Conservation (phyloP, 2,888 invertebrate genomes). For the Mythimna lalbum region DNA sequence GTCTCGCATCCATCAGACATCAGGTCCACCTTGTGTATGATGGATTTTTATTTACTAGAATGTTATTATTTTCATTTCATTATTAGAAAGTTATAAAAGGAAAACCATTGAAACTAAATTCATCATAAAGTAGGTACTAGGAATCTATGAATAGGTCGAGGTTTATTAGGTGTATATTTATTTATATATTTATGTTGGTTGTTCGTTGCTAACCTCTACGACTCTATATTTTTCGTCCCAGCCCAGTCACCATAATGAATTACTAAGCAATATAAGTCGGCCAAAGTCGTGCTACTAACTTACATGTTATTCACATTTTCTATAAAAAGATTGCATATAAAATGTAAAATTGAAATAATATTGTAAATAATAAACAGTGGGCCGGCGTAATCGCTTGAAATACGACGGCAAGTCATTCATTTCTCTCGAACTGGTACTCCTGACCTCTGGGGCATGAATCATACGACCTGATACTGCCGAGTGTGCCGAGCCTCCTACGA, state of each 20-base stretch:
- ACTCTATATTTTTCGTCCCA: conserved; percentile 6
- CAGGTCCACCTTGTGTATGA: no score
- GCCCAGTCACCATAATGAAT: conserved; percentile 4
- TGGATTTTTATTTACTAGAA: no score
- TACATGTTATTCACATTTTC: conserved; percentile 43
- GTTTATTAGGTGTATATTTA: neutral
- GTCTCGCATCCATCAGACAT: no score
- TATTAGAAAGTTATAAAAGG: conserved; percentile 12
- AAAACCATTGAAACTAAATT: conserved; percentile 13
- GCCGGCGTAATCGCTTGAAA: conserved; percentile 67
- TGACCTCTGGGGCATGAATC: conserved; percentile 84
- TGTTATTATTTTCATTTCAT: neutral
- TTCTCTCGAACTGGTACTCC: conserved; percentile 81
- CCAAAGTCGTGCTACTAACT: conserved; percentile 35
- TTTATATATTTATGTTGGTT: neutral
- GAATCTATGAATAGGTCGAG: conserved; percentile 10
- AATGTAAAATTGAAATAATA: conserved; percentile 54
- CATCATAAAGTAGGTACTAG: conserved; percentile 23
- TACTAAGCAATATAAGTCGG: conserved; percentile 24
- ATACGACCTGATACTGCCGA: conserved; percentile 76
- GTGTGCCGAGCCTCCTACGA: conserved; percentile 62
- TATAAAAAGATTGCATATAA: conserved; percentile 46
- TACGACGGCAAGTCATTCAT: conserved; percentile 69
- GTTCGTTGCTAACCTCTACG: conserved; percentile 25
- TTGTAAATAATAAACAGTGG: conserved; percentile 60